Base-by-base conservation (phyloP, 2,888 invertebrate species). In the Platerodrilus igneus region DNA sequence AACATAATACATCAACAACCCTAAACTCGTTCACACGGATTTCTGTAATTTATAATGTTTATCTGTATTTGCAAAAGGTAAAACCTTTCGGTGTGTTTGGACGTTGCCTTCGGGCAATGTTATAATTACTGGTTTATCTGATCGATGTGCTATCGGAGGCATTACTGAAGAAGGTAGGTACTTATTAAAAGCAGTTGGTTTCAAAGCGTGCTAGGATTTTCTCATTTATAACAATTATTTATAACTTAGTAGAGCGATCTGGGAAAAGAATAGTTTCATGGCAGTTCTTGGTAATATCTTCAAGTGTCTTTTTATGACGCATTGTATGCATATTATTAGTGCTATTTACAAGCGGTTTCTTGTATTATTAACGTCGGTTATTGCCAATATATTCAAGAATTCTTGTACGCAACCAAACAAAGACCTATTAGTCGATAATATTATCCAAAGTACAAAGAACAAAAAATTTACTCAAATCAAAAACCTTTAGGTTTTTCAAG, bases 151-250 rank as follows among this genome's bases (percentile, higher is more conserved):
- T 52, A 54, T 55, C 55, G 52, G 52, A 56, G 53, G 52, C 58
- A 53, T 52, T 56, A 53, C 51, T 51, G 54, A 52, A 52, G 58
- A 62, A 64, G 63, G 64, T 62, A 64, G 63, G 64, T 62, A 58
- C 60, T 62, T 61, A 64, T 66, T 66, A 66, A 60, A 59, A 60
- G 56, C 57, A 53, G 56, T 58, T 53, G 53, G 51, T 56, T 50
- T 47, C 52, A 48, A 52, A 53, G 54, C 58, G 54, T 57, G 60
- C 56, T 55, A 41, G 42, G n/a, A n/a, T n/a, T 57, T 58, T 54
- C 57, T 60, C 65, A 66, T 66, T 66, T 64, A 62, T 66, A 65
- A 65, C 60, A 66, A 66, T 66, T 66, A 66, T 64, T 64, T 66
- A 61, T 62, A 62, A 62, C 64, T 66, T 64, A 64, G 58, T 46